These are phyloP conservation scores for Onchidella celtica DNA, from an alignment of 2,888 invertebrate genomes.

Conservation along the genomic window DNA sequence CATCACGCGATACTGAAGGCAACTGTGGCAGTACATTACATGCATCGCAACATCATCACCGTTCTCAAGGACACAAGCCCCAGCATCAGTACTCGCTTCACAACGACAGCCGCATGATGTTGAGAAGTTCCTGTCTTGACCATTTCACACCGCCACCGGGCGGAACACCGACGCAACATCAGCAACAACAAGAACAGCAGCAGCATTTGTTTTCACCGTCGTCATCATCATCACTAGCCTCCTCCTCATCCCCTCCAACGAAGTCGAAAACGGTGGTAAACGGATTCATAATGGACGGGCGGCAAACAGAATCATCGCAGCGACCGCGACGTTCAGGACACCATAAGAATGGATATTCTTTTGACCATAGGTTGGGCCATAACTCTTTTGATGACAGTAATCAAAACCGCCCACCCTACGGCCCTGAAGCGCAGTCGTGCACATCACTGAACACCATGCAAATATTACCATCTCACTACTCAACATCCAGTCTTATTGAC, in stretches of 20 bases:
- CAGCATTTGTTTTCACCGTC: neutral
- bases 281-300: neutral
- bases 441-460: neutral
- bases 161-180: neutral
- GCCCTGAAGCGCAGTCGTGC: neutral
- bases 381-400: neutral
- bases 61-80: too few relatives aligned
- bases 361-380: neutral
- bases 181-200: neutral
- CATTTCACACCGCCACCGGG: constrained; percentile 4
- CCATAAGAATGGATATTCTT: neutral
- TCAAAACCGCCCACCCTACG: neutral
- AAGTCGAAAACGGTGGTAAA: neutral
- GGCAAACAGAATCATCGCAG: neutral
- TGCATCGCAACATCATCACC: too few relatives aligned
- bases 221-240: neutral
- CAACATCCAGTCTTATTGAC: neutral
- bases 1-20: neutral
- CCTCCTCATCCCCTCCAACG: neutral
- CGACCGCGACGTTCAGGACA: neutral
- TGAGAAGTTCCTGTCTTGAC: neutral
- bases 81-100: too few relatives aligned
- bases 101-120: neutral
- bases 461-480: neutral
- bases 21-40: neutral